Evolutionary conservation across 2,797 vertebrate genomes (phyloP).

Genomic region (Mycteria americana): DNA sequence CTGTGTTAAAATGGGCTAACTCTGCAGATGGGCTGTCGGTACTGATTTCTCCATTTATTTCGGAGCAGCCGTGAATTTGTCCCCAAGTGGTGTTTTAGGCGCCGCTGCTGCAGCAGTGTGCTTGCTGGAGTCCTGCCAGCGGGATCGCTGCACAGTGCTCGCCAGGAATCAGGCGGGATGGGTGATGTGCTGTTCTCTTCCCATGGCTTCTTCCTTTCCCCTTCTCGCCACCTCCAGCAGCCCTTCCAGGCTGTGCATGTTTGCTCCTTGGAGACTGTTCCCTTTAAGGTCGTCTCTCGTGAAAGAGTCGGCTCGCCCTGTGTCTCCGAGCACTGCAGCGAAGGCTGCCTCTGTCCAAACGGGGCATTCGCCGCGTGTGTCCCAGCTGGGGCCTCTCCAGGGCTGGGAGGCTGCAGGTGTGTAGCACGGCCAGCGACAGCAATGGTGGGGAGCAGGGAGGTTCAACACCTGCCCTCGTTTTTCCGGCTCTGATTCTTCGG

Average conservation of each 20-base stretch:
- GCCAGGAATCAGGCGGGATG: neutral
- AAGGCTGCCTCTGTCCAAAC: neutral
- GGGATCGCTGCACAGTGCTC: fast-evolving
- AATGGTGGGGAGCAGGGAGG: neutral
- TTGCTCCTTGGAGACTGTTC: neutral
- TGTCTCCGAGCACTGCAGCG: too few species aligned
- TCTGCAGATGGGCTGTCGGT: neutral
- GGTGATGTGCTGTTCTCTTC: neutral
- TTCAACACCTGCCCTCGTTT: neutral
- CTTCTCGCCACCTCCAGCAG: neutral
- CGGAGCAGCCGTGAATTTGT: neutral
- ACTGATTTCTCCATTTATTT: fast-evolving
- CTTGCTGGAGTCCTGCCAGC: neutral
- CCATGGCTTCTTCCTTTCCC: neutral
- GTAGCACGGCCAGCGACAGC: fast-evolving
- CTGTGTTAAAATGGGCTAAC: fast-evolving
- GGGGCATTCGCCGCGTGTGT: fast-evolving
- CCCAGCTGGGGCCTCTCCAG: neutral
- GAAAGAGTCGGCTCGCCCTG: neutral
- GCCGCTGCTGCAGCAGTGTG: neutral
- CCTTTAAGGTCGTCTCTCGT: neutral
- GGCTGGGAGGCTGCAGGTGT: neutral
- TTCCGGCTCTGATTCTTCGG: neutral
- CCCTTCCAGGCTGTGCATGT: neutral
- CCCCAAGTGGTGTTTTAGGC: neutral